phyloP scores from a whole-genome alignment of 1,140 invertebrate species.

The Scylla paramamosain region DNA sequence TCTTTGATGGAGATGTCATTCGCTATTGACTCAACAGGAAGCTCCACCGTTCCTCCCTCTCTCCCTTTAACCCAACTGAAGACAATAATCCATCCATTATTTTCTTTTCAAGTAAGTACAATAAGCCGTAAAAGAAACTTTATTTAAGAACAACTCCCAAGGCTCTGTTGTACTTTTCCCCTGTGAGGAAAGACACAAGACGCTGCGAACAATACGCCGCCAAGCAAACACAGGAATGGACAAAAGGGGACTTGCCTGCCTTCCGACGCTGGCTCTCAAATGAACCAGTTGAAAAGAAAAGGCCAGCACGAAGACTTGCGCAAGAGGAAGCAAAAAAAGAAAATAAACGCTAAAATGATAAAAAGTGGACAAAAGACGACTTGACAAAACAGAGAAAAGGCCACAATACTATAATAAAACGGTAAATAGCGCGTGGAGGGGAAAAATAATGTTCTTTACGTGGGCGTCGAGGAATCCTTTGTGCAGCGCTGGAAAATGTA shows the following conservation, averaged over 20 bases:
- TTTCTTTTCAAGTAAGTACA: not conserved
- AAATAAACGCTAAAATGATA: slow-evolving; percentile 4
- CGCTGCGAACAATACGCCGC: slow-evolving; percentile 17
- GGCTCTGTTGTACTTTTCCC: not conserved
- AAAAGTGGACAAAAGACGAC: not conserved
- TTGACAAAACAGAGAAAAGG: slow-evolving; percentile 13
- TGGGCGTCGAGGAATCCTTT: slow-evolving; percentile 11
- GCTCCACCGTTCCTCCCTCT: not conserved
- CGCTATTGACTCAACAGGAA: not conserved
- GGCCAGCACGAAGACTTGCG: not conserved
- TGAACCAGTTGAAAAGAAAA: slow-evolving; percentile 14
- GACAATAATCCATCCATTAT: not conserved
- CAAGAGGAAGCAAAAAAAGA: not conserved
- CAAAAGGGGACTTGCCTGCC: not conserved
- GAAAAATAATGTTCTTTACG: slow-evolving; percentile 24
- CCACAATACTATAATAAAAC: not conserved
- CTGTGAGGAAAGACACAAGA: slow-evolving; percentile 21
- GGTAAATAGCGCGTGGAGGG: slow-evolving; percentile 18
- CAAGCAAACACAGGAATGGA: slow-evolving; percentile 13
- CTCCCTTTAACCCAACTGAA: not conserved
- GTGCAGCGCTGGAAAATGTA: not conserved
- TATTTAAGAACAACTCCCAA: not conserved
- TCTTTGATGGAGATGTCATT: not conserved
- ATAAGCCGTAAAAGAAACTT: not conserved
- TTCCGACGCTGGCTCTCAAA: not conserved